Evolutionary conservation across 2,113 vertebrate species (phyloP).

Genomic region (Rhagologus leucostigma): DNA sequence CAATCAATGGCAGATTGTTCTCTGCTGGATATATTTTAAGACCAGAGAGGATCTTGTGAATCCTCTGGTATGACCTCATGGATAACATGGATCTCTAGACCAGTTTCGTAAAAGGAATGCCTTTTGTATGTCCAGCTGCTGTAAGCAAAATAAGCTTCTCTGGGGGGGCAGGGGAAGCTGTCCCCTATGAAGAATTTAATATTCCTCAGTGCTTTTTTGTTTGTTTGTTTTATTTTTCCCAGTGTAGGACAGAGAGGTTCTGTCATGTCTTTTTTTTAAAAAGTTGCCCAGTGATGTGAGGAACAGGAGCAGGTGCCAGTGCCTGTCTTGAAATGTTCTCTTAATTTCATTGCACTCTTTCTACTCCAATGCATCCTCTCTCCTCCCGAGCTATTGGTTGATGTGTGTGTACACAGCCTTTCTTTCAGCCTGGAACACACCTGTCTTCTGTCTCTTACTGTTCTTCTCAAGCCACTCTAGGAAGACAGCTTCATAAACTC

Average conservation of each 20-base stretch:
- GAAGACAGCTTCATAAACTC: not conserved
- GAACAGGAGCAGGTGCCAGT: not conserved
- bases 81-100: not conserved
- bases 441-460: not conserved
- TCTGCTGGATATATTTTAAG: conserved; percentile 7
- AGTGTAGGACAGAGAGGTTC: not conserved
- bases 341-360: not conserved
- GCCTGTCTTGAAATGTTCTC: not conserved
- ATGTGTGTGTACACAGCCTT: not conserved
- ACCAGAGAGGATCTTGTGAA: not conserved
- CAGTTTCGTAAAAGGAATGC: not conserved
- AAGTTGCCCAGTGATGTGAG: not conserved
- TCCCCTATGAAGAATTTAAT: not conserved
- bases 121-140: not conserved
- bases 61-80: not conserved
- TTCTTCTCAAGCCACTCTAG: not conserved
- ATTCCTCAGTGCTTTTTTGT: not conserved
- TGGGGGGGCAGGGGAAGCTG: not conserved
- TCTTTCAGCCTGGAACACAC: not conserved
- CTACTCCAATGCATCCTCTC: not conserved
- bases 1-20: conserved; percentile 13
- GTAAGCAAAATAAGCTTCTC: not conserved
- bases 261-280: not conserved
- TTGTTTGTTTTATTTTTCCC: not conserved
- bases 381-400: not conserved